These are phyloP conservation scores for Sardina pilchardus DNA, from an alignment of 2,113 vertebrate species.

Conservation along the genomic window DNA sequence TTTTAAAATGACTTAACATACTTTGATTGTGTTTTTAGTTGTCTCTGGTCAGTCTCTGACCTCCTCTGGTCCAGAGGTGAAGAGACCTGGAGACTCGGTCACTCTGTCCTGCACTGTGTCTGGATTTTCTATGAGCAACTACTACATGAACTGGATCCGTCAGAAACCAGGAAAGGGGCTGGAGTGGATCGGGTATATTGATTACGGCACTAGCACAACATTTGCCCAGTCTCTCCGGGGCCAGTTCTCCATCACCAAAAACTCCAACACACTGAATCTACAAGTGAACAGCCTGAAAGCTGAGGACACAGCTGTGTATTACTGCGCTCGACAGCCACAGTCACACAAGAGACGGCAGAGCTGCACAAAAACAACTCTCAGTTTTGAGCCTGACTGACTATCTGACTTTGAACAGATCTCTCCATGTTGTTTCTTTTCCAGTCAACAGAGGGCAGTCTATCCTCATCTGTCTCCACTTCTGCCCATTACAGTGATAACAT, in stretches of 20 bases:
- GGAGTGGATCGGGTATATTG: conserved; percentile 21
- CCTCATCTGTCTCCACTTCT: too few relatives aligned
- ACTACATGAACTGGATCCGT: conserved; percentile 28
- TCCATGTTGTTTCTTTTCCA: too few relatives aligned
- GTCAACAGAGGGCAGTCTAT: too few relatives aligned
- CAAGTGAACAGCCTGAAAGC: conserved; percentile 31
- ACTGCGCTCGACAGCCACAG: conserved; percentile 27
- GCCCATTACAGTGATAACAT: too few relatives aligned
- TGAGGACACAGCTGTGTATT: conserved; percentile 33
- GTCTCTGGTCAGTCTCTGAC: not conserved
- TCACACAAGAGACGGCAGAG: not conserved
- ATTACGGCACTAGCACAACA: not conserved
- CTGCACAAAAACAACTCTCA: not conserved
- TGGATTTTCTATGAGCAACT: conserved; percentile 28
- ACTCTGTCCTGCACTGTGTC: conserved; percentile 34
- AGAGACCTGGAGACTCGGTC: conserved; percentile 24
- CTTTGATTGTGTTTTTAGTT: conserved; percentile 22
- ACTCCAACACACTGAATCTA: conserved; percentile 33
- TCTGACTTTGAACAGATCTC: too few relatives aligned
- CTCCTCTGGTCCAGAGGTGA: conserved; percentile 18
- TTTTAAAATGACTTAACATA: too few relatives aligned
- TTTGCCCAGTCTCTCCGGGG: conserved; percentile 7
- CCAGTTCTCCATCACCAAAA: conserved; percentile 7
- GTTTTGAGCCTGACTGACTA: not conserved
- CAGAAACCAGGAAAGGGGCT: conserved; percentile 27